A percentile compares a stretch with the other conserved stretches of the same genome.
Evolutionary conservation across 2,888 invertebrate species (phyloP).

Genomic region (Criorhina ranunculi): DNA sequence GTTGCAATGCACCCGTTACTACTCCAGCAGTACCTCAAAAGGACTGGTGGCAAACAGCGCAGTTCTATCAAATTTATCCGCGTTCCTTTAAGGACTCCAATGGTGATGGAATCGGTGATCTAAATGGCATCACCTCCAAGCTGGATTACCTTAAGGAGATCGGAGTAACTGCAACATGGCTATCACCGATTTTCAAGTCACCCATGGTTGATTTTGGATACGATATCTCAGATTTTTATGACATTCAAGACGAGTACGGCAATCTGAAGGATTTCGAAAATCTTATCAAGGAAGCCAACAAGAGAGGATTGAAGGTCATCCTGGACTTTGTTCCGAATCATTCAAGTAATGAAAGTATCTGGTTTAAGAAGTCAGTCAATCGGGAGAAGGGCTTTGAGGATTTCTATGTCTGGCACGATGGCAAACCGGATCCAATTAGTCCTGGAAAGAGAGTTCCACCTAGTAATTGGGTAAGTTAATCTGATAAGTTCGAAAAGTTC

Average conservation of each 20-base stretch:
- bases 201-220: slow-evolving; percentile 92
- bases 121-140: slow-evolving; percentile 88
- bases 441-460: slow-evolving; percentile 80
- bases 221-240: slow-evolving; percentile 89
- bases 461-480: slow-evolving; percentile 80
- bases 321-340: slow-evolving; percentile 91
- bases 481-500: not conserved
- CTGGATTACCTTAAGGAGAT: slow-evolving; percentile 88
- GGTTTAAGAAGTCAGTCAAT: slow-evolving; percentile 91
- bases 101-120: slow-evolving; percentile 93
- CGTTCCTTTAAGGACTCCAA: slow-evolving; percentile 93
- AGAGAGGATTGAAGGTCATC: slow-evolving; percentile 85
- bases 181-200: slow-evolving; percentile 90
- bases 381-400: slow-evolving; percentile 88
- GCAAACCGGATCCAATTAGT: slow-evolving; percentile 82
- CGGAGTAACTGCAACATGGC: slow-evolving; percentile 88
- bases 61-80: slow-evolving; percentile 94
- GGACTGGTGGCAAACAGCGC: slow-evolving; percentile 94
- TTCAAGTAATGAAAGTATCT: slow-evolving; percentile 91
- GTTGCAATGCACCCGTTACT: slow-evolving; percentile 41
- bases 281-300: slow-evolving; percentile 86
- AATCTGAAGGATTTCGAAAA: slow-evolving; percentile 88
- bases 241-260: slow-evolving; percentile 89
- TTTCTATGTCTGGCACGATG: slow-evolving; percentile 91
- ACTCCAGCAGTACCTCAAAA: slow-evolving; percentile 77